Base-by-base conservation (phyloP, 2,888 invertebrate species). In the Orthosia gothica region DNA sequence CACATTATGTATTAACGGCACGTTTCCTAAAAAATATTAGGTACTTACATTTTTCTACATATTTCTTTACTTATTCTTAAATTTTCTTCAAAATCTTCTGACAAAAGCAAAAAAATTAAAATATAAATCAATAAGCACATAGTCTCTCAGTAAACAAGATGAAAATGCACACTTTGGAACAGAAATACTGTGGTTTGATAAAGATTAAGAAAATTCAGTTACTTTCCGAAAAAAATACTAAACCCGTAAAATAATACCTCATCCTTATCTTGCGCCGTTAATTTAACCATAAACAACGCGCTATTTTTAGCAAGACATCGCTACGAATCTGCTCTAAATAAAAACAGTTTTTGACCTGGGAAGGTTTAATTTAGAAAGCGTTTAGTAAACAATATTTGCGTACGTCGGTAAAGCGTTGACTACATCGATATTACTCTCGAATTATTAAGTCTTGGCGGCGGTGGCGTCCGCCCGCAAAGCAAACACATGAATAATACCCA, bases 401-500 rank as follows among this genome's bases (percentile, higher is more conserved):
- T 79, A 72, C 49, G 85, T 88, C 81, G 81, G 84, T 88, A 81
- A 88, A 88, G 83, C 83, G 82, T 88, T 88, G 89, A 88, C 91
- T 90, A 91, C 90, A 91, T 88, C 90, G 89, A 91, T 91, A 91
- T 91, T 91, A 89, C 89, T 88, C 90, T 91, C 91, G 90, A 93
- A 93, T 94, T 93, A 94, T 93, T 91, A 92, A 92, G 92, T 94
- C 93, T 94, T 94, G 92, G 91, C 91, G 91, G 90, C 90, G 92
- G 91, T 91, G 91, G 90, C 90, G 92, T 92, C 91, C 89, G 91
- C 89, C 91, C 91, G 91, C 91, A 93, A 93, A 92, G 91, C 91
- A 93, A 93, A 94, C 94, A 92, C 93, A 93, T 94, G 93, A 94
- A 94, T 94, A 93, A 93, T 92, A 89, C 90, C 90, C 89, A 90